A percentile compares a stretch with the other conserved stretches of the same genome.
Conservation (phyloP, 2,797 vertebrate genomes). For the Carapus acus region DNA sequence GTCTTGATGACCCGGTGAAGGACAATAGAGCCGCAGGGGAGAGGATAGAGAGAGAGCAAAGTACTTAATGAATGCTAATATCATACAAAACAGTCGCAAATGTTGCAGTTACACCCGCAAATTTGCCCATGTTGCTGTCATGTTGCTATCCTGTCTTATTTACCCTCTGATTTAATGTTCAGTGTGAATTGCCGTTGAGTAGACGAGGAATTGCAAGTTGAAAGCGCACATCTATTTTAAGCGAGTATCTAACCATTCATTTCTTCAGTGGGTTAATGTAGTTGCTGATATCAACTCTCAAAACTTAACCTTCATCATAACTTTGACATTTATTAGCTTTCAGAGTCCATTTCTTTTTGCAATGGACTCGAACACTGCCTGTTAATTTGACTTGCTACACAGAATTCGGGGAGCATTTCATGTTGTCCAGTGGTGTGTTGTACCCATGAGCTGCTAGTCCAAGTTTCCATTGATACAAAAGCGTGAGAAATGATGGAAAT, state of each 20-base stretch:
- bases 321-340: slow-evolving; percentile 43
- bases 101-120: background rate
- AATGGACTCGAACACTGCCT: slow-evolving; percentile 4
- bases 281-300: slow-evolving; percentile 10
- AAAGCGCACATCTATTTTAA: slow-evolving; percentile 1
- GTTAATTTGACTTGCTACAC: slow-evolving; percentile 46
- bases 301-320: slow-evolving; percentile 17
- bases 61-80: slow-evolving; percentile 43
- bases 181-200: background rate
- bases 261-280: slow-evolving; percentile 4
- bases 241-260: slow-evolving; percentile 9
- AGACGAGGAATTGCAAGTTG: slow-evolving; percentile 5
- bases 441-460: slow-evolving; percentile 22
- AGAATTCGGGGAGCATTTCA: slow-evolving; percentile 34
- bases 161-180: background rate
- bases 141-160: background rate
- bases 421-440: slow-evolving; percentile 20
- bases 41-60: slow-evolving; percentile 38
- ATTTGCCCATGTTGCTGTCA: too few relatives aligned
- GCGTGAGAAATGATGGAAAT: slow-evolving; percentile 42
- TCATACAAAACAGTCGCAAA: slow-evolving; percentile 36
- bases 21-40: slow-evolving; percentile 62
- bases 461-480: slow-evolving; percentile 47
- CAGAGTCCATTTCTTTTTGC: slow-evolving; percentile 19
- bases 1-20: slow-evolving; percentile 65